phyloP scores from a whole-genome alignment of 1,140 invertebrate genomes.

The Drosophila prosaltans region DNA sequence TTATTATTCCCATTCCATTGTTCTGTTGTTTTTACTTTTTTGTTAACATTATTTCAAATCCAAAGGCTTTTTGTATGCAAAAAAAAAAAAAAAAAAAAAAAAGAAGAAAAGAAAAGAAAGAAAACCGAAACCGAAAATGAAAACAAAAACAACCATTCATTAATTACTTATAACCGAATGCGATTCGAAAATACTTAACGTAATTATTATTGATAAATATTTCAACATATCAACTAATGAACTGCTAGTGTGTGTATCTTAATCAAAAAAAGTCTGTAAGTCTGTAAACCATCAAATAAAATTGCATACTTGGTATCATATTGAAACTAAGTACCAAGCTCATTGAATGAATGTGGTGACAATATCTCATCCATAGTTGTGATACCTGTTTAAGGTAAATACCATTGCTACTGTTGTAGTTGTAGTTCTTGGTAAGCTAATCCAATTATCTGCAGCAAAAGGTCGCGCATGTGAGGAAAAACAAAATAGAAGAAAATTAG shows the following conservation, averaged over 20 bases:
- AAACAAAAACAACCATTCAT: conserved; percentile 8
- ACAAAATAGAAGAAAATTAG: background rate
- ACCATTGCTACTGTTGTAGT: conserved; percentile 11
- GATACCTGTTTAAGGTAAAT: conserved; percentile 10
- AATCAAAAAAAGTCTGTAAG: conserved; percentile 78
- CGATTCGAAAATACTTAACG: conserved; percentile 61
- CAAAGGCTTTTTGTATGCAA: conserved; percentile 83
- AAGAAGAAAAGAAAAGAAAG: conserved; percentile 1
- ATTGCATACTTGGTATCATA: conserved; percentile 33
- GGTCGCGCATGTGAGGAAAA: conserved; percentile 53
- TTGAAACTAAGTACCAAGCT: conserved; percentile 18
- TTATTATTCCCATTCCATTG: conserved; percentile 25
- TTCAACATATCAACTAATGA: conserved; percentile 37
- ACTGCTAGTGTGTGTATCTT: conserved; percentile 79
- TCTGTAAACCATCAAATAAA: conserved; percentile 48
- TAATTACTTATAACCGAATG: conserved; percentile 58
- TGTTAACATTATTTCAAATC: conserved; percentile 55
- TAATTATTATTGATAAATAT: conserved; percentile 47
- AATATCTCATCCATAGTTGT: conserved; percentile 33
- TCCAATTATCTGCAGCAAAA: conserved; percentile 71
- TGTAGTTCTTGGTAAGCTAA: conserved; percentile 41
- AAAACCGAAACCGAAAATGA: background rate
- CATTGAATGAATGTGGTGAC: conserved; percentile 67
- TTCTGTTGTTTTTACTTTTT: conserved; percentile 50
- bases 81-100: conserved; percentile 64